Percentiles rank a stretch among this genome's conserved stretches.
These are phyloP conservation scores for Ctenopoma kingsleyae DNA, from an alignment of 2,797 vertebrate genomes.

Conservation along the genomic window DNA sequence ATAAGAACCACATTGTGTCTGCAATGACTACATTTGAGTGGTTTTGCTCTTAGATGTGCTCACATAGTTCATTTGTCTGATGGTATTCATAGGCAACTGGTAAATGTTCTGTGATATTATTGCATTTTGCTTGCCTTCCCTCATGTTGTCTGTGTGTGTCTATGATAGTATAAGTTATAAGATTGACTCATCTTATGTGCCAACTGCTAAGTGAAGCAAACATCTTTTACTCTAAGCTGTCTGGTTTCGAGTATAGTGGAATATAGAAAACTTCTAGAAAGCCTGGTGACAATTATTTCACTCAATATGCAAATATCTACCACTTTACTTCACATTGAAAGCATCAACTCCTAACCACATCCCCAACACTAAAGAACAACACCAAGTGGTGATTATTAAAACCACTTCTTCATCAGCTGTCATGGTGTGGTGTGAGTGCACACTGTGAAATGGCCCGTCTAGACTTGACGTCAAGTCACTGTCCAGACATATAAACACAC, in stretches of 20 bases:
- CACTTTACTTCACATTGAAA: slow-evolving; percentile 28
- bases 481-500: slow-evolving; percentile 57
- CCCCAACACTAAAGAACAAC: slow-evolving; percentile 35
- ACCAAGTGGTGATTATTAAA: slow-evolving; percentile 60
- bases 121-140: slow-evolving; percentile 12
- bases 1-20: slow-evolving; percentile 72
- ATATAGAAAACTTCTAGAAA: not conserved
- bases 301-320: slow-evolving; percentile 18
- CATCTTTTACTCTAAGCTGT: not conserved
- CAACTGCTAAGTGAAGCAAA: not conserved
- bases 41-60: slow-evolving; percentile 58
- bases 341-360: slow-evolving; percentile 23
- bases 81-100: slow-evolving; percentile 56
- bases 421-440: slow-evolving; percentile 70
- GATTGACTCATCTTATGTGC: not conserved
- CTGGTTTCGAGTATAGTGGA: not conserved
- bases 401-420: slow-evolving; percentile 75
- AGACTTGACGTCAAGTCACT: slow-evolving; percentile 83
- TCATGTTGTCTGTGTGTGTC: not conserved
- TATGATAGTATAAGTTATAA: not conserved
- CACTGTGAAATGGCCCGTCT: slow-evolving; percentile 79
- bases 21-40: slow-evolving; percentile 50
- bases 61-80: slow-evolving; percentile 58
- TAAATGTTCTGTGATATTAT: slow-evolving; percentile 37
- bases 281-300: slow-evolving; percentile 12